Evolutionary conservation across 2,888 invertebrate genomes (phyloP), one percentile per base, ranked within the genome.

Genomic region (Spilosoma lubricipeda): DNA sequence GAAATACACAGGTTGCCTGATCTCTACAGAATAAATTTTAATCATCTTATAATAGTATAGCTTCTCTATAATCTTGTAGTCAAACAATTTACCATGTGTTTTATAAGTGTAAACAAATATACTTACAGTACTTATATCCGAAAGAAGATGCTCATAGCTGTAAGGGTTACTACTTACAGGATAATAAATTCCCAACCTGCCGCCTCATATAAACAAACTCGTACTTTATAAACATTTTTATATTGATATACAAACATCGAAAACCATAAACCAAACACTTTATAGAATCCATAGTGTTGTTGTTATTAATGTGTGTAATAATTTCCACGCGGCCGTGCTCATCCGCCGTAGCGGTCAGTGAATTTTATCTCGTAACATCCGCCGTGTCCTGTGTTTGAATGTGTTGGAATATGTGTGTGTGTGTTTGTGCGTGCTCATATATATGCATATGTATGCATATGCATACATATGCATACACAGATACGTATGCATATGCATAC

Each of bases 311-410:
- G 81, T 63, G 48, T 76, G 78, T 81, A 75, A 80, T 82, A 81
- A 84, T 80, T 85, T 82, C 74, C 67, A 73, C 20, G 70, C 65
- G 73, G 64, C 68, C 70, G 67, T 77, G 83, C 70, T 78, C 80
- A 84, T 84, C 87, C 82, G 85, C 78, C 75, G 77, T 80, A 76
- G 71, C 83, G 80, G 79, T 66, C 74, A 80, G 76, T 76, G 79
- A 79, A 77, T 85, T 86, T 85, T 85, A 87, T 87, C 88, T 84
- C 82, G 27, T 72, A 70, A 77, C 76, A 69, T 84, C 82, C 84
- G 82, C 76, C 45, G 18, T 59, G 66, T 65, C 42, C 56, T 69
- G 36, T 65, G 9, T 56, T 52, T 39, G 63, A 42, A 23, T 71
- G 63, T 39, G 30, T 59, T 7, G n/a, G 20, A n/a, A 56, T 30